Percentiles rank a stretch among this genome's conserved stretches.
Evolutionary conservation across 2,113 vertebrate genomes (phyloP).

Genomic region (Choloepus hoffmanni): DNA sequence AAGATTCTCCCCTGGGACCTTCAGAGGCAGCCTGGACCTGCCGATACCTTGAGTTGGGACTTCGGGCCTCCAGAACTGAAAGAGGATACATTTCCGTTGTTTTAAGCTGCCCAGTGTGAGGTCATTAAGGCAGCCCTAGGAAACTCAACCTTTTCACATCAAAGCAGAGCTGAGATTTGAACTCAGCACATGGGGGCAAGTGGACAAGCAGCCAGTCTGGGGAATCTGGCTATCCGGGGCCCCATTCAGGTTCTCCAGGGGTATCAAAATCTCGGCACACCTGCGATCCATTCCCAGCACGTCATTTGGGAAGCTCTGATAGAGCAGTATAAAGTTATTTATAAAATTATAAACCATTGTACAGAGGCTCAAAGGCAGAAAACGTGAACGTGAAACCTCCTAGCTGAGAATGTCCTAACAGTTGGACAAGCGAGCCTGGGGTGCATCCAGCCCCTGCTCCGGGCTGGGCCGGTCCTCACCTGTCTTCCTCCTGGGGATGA

Average conservation of each 20-base stretch:
- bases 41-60: not conserved
- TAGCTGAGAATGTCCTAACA: rapidly evolving
- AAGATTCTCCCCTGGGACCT: not conserved
- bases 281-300: not conserved
- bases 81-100: not conserved
- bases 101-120: not conserved
- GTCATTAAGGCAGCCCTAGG: not conserved
- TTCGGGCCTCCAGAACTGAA: not conserved
- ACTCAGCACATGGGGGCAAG: not conserved
- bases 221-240: not conserved
- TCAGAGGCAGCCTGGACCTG: not conserved
- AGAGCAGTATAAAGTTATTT: not conserved
- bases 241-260: not conserved
- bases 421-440: rapidly evolving
- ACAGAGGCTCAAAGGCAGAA: rapidly evolving
- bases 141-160: not conserved
- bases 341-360: not conserved
- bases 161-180: too few relatives aligned
- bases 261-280: not conserved
- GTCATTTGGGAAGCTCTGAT: not conserved
- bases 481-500: conserved; percentile 84
- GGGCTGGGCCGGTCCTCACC: conserved; percentile 71
- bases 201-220: rapidly evolving
- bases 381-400: not conserved
- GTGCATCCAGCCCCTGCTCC: rapidly evolving